A percentile compares a stretch with the other conserved stretches of the same genome.
phyloP scores from a whole-genome alignment of 23 tunicate genomes.

The Halocynthia roretzi region DNA sequence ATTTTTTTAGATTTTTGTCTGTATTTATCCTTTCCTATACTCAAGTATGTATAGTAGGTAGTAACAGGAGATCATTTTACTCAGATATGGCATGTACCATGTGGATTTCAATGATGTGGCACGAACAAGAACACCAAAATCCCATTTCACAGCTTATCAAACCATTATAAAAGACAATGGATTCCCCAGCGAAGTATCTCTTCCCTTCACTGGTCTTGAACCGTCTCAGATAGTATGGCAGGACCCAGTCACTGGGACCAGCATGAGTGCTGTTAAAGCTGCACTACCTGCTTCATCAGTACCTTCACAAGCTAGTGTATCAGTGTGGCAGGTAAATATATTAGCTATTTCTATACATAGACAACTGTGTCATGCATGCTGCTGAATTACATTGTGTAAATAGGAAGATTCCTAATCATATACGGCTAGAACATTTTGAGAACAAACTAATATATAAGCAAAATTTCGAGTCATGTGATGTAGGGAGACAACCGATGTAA shows the following conservation, averaged over 20 bases:
- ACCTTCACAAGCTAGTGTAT: constrained; percentile 74
- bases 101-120: constrained; percentile 30
- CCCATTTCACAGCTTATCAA: constrained; percentile 27
- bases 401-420: too few species aligned
- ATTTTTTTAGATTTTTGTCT: background rate
- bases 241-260: background rate
- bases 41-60: background rate
- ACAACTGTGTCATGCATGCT: too few species aligned
- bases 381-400: too few species aligned
- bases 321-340: constrained; percentile 62
- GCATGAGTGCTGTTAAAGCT: background rate
- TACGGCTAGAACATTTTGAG: too few species aligned
- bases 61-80: background rate
- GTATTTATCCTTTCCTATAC: too few species aligned
- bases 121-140: constrained; percentile 29
- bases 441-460: too few species aligned
- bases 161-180: constrained; percentile 40
- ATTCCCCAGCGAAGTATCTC: constrained; percentile 42
- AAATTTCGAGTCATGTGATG: too few species aligned
- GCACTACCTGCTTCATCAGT: constrained; percentile 44
- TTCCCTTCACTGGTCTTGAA: background rate
- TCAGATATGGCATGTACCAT: constrained; percentile 54
- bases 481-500: too few species aligned
- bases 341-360: background rate
- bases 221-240: constrained; percentile 13